Evolutionary conservation across 2,888 invertebrate species (phyloP), one percentile per base, ranked within the genome.

Genomic region (Ornithoptera priamus): DNA sequence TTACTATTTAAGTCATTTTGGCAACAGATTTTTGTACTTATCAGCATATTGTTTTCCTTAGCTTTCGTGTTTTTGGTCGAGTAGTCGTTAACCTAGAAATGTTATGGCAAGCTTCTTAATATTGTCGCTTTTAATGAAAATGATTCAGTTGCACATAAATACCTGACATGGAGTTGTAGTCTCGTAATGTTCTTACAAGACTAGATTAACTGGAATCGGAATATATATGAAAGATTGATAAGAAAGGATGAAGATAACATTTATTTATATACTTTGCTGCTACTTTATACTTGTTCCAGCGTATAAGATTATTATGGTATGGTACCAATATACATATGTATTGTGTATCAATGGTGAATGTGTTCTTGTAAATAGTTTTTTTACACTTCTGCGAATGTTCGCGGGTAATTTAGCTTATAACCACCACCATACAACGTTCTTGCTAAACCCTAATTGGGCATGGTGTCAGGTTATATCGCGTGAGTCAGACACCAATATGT

Each of bases 401-500:
- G 18, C 46, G 46, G 12, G 2, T 0, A 46, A 46, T 46, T 46
- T 42, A 10, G 1, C 12, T 42, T 42, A 7, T 42, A 15, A 1
- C 2, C 12, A 15, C 3, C 46, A 46, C 46, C 46, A 46, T 46
- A 39, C 39, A 39, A 10, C 39, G 39, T 10, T 2, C 15, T 46
- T 46, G 46, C 12, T n/a, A 53, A 18, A 5, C n/a, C 53, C 53
- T 18, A 53, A 53, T 18, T 53, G 53, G 53, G 53, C 18, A 53
- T 24, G 18, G 53, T 53, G 46, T 63, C 30, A 30, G 17, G 30
- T 63, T 50, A 12, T 67, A 46, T 24, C 20, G 53, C 20, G 36
- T 67, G 56, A 56, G 67, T 62, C 62, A 62, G 2, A 18, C 42
- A 15, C 20, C 20, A 39, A 20, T 20, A 36, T 63, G 63, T 59